Base-by-base conservation (phyloP, 2,797 vertebrate genomes). In the Coregonus suidteri region DNA sequence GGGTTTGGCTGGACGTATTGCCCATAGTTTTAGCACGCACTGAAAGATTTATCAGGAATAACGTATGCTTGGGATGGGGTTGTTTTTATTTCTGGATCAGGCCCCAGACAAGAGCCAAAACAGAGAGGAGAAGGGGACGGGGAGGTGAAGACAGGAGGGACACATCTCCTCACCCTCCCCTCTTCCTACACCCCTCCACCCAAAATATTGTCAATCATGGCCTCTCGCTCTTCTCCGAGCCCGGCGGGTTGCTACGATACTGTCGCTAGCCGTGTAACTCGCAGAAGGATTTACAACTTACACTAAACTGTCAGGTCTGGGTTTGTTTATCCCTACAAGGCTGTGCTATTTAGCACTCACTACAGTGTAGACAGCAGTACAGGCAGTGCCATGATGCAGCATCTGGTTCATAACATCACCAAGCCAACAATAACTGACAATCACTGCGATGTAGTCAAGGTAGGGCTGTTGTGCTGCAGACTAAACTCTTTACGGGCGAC, bases 11-110 rank as follows among this genome's bases (percentile, higher is more conserved):
- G 69, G 84, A 85, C 83, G 83, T 69, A 86, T 77, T 41, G 56
- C 16, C 73, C 64, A 13, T 9, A 67, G 62, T 82, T 88, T 84
- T 76, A 87, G 81, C 81, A 79, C 75, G 75, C 78, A 84, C 76
- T 88, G 88, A 91, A 88, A 90, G 89, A 91, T 89, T 92, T 89
- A 91, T 77, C 83, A 84, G 79, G 77, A 68, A 77, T n/a, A 85
- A 89, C 73, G 70, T 71, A 74, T 74, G 81, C 74, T 76, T 59
- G 53, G 65, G 81, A 85, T 52, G 68, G 81, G 71, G 64, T 68
- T 83, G 82, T 87, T 90, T 87, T 87, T 79, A 87, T 82, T 84
- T 88, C 77, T 90, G 84, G 78, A 79, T 76, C 31, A 51, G 54
- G 15, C 71, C 66, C 34, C 56, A 71, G 52, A 68, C 65, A 30